Base-by-base conservation (phyloP, 2,113 vertebrate genomes). In the Tupaia tana region DNA sequence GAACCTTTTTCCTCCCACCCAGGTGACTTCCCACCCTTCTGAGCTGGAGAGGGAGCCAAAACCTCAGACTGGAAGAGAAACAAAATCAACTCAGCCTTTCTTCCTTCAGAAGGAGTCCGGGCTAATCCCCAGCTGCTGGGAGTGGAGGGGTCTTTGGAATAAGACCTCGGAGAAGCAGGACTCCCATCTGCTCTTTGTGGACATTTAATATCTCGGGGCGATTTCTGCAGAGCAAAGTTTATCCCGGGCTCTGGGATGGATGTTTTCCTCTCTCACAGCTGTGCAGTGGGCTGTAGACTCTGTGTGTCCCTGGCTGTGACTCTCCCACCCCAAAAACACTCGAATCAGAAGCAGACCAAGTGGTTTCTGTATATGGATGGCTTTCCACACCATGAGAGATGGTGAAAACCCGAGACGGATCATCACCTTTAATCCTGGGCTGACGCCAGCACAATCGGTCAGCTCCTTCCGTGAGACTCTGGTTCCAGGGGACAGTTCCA, bases 141-240 rank as follows among this genome's bases (percentile, higher is more conserved):
- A 7, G 9, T 20, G 14, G 80, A 80, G 9, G 18, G 12, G n/a
- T 15, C 52, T 78, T 92, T 69, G n/a, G 79, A 78, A 69, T 4
- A 70, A 93, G 85, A 81, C 58, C 77, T 84, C 52, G 14, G 92
- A 96, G 95, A 95, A 93, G 85, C 81, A 94, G 87, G 75, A 9
- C 71, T 94, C 61, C 71, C 92, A 92, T 73, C 80, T 97, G 78
- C 77, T 94, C 86, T 89, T 85, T 59, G 77, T 89, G 66, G 88
- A 91, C 86, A 90, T 89, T 84, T 86, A 91, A 58, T 84, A 89
- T 84, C 75, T 74, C 71, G 10, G 58, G 54, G 75, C 1, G 16
- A 64, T 96, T 96, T 95, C 1, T 0, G 24, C n/a, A 94, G 66
- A 93, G 87, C 0, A 0, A 29, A 25, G 22, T 86, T 91, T 66